Base-by-base conservation (phyloP, 2,797 vertebrate genomes). In the Florisuga fusca region DNA sequence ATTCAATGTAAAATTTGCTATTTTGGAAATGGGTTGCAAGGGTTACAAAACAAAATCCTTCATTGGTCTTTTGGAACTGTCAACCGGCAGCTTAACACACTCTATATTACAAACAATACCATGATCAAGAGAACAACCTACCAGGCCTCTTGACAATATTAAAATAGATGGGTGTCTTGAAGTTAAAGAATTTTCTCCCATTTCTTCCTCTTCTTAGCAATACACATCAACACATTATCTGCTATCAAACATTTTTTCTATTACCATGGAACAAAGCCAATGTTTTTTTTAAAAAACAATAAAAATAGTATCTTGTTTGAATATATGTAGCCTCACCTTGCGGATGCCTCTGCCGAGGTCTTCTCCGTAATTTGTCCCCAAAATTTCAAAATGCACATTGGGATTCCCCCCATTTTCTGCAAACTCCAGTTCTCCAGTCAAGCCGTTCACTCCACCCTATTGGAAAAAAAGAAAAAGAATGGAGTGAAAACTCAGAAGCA, bases 311-410 rank as follows among this genome's bases (percentile, higher is more conserved):
- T n/a, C n/a, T 78, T n/a, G 4, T 33, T 66, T 59, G 27, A 91
- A 9, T 18, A 25, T 8, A 31, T 36, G 9, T 33, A 41, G 55
- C 48, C 98, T 99, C 97, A 99, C 99, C 98, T 98, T 99, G 66
- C 98, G 99, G 95, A 99, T 98, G 81, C 99, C 99, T 96, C 99
- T 98, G 69, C 99, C 99, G 55, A 99, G 97, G 95, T 99, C 99
- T 93, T 99, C 99, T 91, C 99, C 99, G 6, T 99, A 99, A 97
- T 99, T 99, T 78, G 99, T 99, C 71, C 99, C 99, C 97, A 99
- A 96, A 96, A 99, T 99, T 98, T 99, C 99, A 94, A 99, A 99
- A 92, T 99, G 98, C 87, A 99, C 99, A 82, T 99, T 99, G 83
- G 99, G 99, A 97, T 99, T 99, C 2, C 98, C 98, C 51, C 99